A percentile compares a stretch with the other conserved stretches of the same genome.
phyloP scores from a whole-genome alignment of 2,797 vertebrate genomes.

The Scolopax bukidnonensis region DNA sequence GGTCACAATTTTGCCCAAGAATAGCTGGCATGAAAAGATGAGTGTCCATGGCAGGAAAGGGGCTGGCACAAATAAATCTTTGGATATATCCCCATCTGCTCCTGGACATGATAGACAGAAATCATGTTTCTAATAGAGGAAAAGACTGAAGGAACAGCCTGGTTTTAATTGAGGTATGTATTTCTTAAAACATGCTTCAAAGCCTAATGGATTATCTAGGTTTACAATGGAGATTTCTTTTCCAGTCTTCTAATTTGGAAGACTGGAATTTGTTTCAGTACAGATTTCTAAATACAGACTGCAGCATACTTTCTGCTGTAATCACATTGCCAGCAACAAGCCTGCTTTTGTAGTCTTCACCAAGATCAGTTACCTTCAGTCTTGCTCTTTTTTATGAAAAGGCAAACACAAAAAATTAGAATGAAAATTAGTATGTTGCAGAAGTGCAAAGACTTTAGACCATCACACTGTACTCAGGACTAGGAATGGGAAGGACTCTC shows the following conservation, averaged over 20 bases:
- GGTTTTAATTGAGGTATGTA: fast-evolving
- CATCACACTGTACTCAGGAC: not conserved
- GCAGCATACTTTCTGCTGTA: not conserved
- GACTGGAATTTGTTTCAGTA: not conserved
- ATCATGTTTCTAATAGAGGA: not conserved
- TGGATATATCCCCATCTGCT: not conserved
- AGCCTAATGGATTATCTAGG: not conserved
- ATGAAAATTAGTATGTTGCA: fast-evolving
- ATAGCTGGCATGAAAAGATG: not conserved
- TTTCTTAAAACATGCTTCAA: not conserved
- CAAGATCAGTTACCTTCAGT: not conserved
- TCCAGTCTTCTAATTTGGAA: not conserved
- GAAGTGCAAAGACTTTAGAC: not conserved
- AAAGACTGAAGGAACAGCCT: not conserved
- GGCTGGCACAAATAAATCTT: not conserved
- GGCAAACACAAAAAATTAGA: not conserved
- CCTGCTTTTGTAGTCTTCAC: not conserved
- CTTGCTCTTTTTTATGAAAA: not conserved
- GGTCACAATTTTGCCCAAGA: not conserved
- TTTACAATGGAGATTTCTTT: not conserved
- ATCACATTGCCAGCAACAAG: not conserved
- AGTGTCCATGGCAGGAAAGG: not conserved
- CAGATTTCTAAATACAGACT: not conserved
- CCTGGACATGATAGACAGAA: not conserved
- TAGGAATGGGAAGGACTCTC: not conserved